Evolutionary conservation across 1,140 invertebrate genomes (phyloP), one percentile per base, ranked within the genome.

Genomic region (Macrocentrus cingulum): DNA sequence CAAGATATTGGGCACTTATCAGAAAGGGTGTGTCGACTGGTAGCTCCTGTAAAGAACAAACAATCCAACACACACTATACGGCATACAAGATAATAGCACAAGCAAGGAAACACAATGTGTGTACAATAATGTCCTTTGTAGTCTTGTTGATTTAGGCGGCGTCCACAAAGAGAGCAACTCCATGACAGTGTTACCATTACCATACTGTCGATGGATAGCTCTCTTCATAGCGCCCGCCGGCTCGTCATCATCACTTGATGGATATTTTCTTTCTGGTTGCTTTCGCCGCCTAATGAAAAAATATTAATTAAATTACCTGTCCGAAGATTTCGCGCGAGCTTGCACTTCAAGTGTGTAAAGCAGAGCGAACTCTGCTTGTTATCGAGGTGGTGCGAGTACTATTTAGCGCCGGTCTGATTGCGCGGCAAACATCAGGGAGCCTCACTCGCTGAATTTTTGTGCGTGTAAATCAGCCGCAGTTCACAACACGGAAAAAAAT

Each of bases 151-250:
- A 69, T 62, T 64, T 68, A 70, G 71, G 75, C 80, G 74, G 71
- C 74, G 73, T 82, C 83, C 76, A 83, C 83, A 84, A 85, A 85
- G 84, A 84, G 83, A 84, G 83, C 83, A 85, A 84, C 80, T 84
- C 84, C 84, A 85, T 85, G 84, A 85, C 83, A 84, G 83, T 85
- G 77, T 81, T 67, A 76, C 71, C 64, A 71, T 74, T 75, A 78
- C 83, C 82, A 82, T 83, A 85, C 84, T 85, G 84, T 85, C 83
- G 81, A 85, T 84, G 84, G 83, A 84, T 84, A 85, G 84, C 84
- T 85, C 84, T 85, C 84, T 85, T 85, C 74, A 83, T 82, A 83
- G 83, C 78, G 65, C 75, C 66, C 74, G 76, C 81, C 80, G 3
- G 8, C 36, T 39, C 36, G 4, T 5, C 4, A 29, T 29, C 25